Percentiles rank a stretch among this genome's conserved stretches.
Conservation (phyloP, 2,113 vertebrate species). For the Tetrax tetrax region DNA sequence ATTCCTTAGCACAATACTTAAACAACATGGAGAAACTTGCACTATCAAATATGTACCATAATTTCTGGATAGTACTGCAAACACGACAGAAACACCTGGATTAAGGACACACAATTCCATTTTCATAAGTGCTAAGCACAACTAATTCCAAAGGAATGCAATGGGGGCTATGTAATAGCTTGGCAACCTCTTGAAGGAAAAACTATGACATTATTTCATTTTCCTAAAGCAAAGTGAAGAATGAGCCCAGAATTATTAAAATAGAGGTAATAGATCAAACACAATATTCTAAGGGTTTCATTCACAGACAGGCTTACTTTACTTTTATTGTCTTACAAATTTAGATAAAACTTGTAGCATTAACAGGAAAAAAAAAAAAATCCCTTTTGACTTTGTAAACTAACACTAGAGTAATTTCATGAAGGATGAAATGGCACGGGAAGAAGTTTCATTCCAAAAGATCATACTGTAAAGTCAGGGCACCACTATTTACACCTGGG, state of each 20-base stretch:
- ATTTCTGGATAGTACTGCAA: not conserved
- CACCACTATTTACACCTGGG: not conserved
- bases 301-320: not conserved
- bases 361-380: not conserved
- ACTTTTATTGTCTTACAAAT: not conserved
- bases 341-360: not conserved
- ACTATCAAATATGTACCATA: not conserved
- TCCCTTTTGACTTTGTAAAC: not conserved
- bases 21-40: not conserved
- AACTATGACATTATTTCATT: constrained; percentile 27
- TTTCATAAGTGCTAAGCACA: not conserved
- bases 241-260: not conserved
- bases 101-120: not conserved
- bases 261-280: not conserved
- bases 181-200: not conserved
- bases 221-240: constrained; percentile 6
- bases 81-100: not conserved
- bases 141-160: not conserved
- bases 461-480: not conserved
- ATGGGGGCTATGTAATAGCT: not conserved
- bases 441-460: not conserved
- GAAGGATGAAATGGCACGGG: not conserved
- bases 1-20: not conserved
- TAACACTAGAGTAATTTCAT: not conserved
- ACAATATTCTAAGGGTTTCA: not conserved